phyloP scores from a whole-genome alignment of 2,797 vertebrate genomes.

The Karalla daura region DNA sequence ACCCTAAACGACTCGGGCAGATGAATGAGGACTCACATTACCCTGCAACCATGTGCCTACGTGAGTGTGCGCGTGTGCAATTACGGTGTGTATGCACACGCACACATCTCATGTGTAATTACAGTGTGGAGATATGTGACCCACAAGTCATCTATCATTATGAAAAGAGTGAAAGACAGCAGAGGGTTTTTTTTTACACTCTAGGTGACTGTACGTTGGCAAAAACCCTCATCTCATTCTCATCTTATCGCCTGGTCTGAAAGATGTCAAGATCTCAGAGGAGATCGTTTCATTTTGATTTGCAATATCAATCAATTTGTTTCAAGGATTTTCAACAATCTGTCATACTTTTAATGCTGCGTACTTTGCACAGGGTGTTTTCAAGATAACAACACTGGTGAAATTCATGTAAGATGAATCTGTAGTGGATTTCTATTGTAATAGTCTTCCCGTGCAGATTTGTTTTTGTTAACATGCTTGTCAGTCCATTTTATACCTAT shows the following conservation, averaged over 20 bases:
- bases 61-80: slow-evolving; percentile 24
- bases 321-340: background rate
- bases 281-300: background rate
- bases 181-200: background rate
- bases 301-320: background rate
- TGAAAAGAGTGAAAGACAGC: slow-evolving; percentile 55
- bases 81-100: slow-evolving; percentile 12
- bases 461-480: background rate
- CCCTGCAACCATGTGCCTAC: slow-evolving; percentile 41
- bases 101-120: slow-evolving; percentile 70
- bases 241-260: background rate
- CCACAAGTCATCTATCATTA: slow-evolving; percentile 70
- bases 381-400: background rate
- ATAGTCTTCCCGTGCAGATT: background rate
- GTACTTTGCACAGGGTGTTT: background rate
- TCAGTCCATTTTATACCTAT: no score
- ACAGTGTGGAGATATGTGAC: slow-evolving; percentile 72
- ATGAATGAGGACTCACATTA: slow-evolving; percentile 79
- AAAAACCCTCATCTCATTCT: background rate
- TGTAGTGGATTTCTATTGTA: background rate
- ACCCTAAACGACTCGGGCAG: slow-evolving; percentile 81
- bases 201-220: slow-evolving; percentile 15
- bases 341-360: background rate
- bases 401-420: background rate
- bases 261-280: background rate